Evolutionary conservation across 2,888 invertebrate species (phyloP).

Genomic region (Papilio demoleus): DNA sequence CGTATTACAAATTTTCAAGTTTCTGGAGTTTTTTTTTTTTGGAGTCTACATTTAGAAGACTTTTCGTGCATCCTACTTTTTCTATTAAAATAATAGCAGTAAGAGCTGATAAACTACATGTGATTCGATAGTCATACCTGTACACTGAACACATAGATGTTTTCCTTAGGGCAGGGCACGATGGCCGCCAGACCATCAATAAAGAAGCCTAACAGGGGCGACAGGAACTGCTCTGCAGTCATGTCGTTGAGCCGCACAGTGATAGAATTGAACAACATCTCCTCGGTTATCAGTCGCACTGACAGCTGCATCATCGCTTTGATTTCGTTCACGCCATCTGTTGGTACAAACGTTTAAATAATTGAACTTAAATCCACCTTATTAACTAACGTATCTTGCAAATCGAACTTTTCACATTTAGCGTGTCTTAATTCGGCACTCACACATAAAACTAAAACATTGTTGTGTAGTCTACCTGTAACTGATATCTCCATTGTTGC

Average conservation of each 20-base stretch:
- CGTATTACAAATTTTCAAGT: too few relatives aligned
- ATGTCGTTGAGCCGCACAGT: slow-evolving; percentile 96
- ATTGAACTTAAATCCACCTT: neutral
- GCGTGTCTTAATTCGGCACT: too few relatives aligned
- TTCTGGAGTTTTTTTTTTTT: too few relatives aligned
- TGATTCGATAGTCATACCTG: too few relatives aligned
- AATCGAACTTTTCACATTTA: too few relatives aligned
- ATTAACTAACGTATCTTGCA: too few relatives aligned
- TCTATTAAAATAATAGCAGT: too few relatives aligned
- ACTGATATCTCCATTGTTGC: slow-evolving; percentile 98
- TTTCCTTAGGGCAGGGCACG: slow-evolving; percentile 95
- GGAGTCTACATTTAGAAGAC: too few relatives aligned
- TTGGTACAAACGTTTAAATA: neutral
- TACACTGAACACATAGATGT: slow-evolving; percentile 95
- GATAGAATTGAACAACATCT: slow-evolving; percentile 97
- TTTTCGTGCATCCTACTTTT: too few relatives aligned
- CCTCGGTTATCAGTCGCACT: slow-evolving; percentile 95
- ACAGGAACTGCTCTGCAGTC: slow-evolving; percentile 96
- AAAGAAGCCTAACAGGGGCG: slow-evolving; percentile 93
- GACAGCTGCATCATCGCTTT: slow-evolving; percentile 96
- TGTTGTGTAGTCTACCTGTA: slow-evolving; percentile 79
- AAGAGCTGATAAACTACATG: too few relatives aligned
- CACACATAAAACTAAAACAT: neutral
- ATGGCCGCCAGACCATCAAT: slow-evolving; percentile 95
- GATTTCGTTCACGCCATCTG: slow-evolving; percentile 96